Conservation (phyloP, 2,888 invertebrate species). For the Pollenia amentaria region DNA sequence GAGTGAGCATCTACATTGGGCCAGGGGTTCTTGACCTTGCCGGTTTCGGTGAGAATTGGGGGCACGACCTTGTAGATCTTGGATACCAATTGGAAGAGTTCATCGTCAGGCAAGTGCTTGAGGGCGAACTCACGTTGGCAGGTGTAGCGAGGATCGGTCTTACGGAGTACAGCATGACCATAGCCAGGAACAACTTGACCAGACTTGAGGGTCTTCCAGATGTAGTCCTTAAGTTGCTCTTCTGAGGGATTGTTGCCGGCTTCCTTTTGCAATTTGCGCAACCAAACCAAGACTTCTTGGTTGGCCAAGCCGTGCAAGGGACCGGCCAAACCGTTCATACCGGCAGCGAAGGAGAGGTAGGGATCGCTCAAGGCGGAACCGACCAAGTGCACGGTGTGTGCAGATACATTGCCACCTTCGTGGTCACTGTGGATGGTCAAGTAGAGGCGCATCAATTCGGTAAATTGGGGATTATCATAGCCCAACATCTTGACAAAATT, state of each 20-base stretch:
- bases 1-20: constrained; percentile 97
- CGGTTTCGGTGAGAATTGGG: constrained; percentile 91
- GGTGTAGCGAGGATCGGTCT: constrained; percentile 92
- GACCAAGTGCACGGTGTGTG: constrained; percentile 94
- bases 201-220: constrained; percentile 96
- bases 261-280: constrained; percentile 94
- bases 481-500: constrained; percentile 94
- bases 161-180: constrained; percentile 94
- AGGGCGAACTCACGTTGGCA: constrained; percentile 94
- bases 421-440: constrained; percentile 94
- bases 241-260: constrained; percentile 94
- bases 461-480: constrained; percentile 89
- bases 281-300: constrained; percentile 97
- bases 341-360: constrained; percentile 93
- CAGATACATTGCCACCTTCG: constrained; percentile 96
- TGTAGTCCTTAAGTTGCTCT: constrained; percentile 97
- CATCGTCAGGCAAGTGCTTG: constrained; percentile 93
- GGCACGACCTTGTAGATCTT: constrained; percentile 94
- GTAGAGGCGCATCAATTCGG: constrained; percentile 93
- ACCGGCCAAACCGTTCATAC: constrained; percentile 94
- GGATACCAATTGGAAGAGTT: constrained; percentile 91
- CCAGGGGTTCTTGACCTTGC: constrained; percentile 97
- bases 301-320: constrained; percentile 96
- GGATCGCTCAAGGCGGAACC: constrained; percentile 95
- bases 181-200: constrained; percentile 96